These are phyloP conservation scores for Brassicogethes aeneus DNA, from an alignment of 2,888 invertebrate genomes.

Conservation along the genomic window DNA sequence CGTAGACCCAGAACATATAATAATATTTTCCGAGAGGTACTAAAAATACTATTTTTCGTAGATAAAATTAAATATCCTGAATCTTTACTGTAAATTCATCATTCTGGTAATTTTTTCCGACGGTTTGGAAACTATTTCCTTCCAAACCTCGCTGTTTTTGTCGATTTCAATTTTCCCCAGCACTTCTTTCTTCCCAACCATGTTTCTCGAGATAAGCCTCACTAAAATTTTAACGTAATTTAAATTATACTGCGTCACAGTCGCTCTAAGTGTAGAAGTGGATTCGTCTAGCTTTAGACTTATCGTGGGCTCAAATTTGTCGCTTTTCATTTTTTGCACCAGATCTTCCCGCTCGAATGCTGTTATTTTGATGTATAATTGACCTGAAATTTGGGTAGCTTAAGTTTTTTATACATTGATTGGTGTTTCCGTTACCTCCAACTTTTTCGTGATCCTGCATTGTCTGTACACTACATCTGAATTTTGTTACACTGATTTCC, in stretches of 20 bases:
- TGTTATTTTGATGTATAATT: conserved; percentile 69
- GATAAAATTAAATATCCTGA: too few species aligned
- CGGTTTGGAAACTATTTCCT: conserved; percentile 48
- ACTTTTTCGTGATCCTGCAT: conserved; percentile 63
- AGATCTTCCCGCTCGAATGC: conserved; percentile 55
- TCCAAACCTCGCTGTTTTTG: conserved; percentile 56
- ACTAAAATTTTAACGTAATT: conserved; percentile 56
- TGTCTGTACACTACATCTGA: conserved; percentile 59
- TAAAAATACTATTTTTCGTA: too few species aligned
- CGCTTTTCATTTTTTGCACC: conserved; percentile 57
- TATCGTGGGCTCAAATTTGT: conserved; percentile 63
- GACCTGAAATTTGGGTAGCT: conserved; percentile 51
- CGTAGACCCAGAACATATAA: too few species aligned
- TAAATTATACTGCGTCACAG: conserved; percentile 53
- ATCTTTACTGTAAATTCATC: conserved; percentile 49
- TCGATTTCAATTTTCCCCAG: conserved; percentile 59
- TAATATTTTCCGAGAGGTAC: too few species aligned
- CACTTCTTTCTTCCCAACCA: conserved; percentile 58
- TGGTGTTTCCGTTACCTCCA: too few species aligned
- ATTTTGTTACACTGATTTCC: conserved; percentile 52
- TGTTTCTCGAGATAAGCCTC: conserved; percentile 56
- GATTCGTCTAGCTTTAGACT: conserved; percentile 67
- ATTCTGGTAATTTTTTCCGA: conserved; percentile 50
- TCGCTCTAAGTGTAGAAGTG: conserved; percentile 52
- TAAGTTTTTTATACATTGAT: too few species aligned